Conservation (phyloP, 2,113 vertebrate species). For the Sarotherodon lohbergeri region DNA sequence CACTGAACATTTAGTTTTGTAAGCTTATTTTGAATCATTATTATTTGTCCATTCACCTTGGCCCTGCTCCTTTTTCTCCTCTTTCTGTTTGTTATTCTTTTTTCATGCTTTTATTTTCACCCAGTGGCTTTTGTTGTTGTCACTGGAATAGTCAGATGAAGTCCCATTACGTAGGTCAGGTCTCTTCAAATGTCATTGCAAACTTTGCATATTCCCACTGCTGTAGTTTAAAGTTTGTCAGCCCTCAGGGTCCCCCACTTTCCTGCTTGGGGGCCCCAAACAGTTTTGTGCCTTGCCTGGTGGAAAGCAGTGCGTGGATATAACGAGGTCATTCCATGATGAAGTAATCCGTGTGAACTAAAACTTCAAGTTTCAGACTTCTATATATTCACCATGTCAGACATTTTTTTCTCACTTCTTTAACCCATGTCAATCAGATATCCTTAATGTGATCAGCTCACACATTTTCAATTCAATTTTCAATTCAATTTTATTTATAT, state of each 20-base stretch:
- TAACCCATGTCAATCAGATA: neutral
- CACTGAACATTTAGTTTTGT: rapidly evolving
- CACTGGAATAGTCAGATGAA: neutral
- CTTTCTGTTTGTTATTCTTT: neutral
- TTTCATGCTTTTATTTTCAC: neutral
- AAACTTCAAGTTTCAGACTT: neutral
- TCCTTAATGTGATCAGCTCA: neutral
- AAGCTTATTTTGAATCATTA: neutral
- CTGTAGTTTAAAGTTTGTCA: neutral
- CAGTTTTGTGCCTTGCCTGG: neutral
- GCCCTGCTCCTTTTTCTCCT: neutral
- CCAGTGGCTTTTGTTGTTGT: neutral
- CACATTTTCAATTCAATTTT: neutral
- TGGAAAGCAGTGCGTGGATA: neutral
- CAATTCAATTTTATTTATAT: neutral
- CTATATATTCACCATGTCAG: neutral
- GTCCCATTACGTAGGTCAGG: rapidly evolving
- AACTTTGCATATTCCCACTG: neutral
- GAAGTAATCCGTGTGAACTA: neutral
- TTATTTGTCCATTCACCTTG: neutral
- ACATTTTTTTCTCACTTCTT: neutral
- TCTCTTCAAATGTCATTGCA: neutral
- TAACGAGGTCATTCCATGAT: neutral
- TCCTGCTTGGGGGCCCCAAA: rapidly evolving
- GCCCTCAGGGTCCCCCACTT: neutral